phyloP scores from a whole-genome alignment of 2,888 invertebrate genomes.

The Schizotus pectinicornis region DNA sequence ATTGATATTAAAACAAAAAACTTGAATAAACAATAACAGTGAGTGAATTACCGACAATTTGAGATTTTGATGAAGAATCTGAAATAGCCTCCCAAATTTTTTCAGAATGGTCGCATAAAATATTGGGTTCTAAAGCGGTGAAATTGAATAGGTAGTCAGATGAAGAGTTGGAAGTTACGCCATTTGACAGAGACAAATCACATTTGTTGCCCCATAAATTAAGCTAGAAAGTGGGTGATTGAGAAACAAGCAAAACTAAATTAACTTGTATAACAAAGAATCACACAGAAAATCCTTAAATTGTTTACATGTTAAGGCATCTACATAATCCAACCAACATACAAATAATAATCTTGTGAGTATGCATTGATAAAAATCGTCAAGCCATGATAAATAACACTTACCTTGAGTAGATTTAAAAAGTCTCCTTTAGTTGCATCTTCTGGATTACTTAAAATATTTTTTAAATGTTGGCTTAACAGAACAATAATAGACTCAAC shows the following conservation, averaged over 20 bases:
- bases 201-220: slow-evolving; percentile 95
- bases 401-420: slow-evolving; percentile 65
- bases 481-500: slow-evolving; percentile 62
- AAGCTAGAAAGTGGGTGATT: slow-evolving; percentile 59
- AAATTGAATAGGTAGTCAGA: slow-evolving; percentile 65
- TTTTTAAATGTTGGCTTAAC: slow-evolving; percentile 58
- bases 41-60: slow-evolving; percentile 4
- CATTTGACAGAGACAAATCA: slow-evolving; percentile 86
- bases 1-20: slow-evolving; percentile 5
- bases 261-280: not conserved
- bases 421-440: slow-evolving; percentile 59
- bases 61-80: slow-evolving; percentile 19
- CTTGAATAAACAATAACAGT: slow-evolving; percentile 1
- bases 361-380: too few relatives aligned
- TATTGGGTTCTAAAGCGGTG: slow-evolving; percentile 62
- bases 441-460: slow-evolving; percentile 39
- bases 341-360: too few relatives aligned
- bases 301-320: not conserved
- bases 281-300: not conserved
- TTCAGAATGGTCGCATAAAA: slow-evolving; percentile 68
- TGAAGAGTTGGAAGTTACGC: slow-evolving; percentile 65
- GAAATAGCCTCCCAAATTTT: slow-evolving; percentile 63
- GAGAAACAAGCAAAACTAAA: slow-evolving; percentile 3
- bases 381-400: slow-evolving; percentile 16
- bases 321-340: not conserved